These are phyloP conservation scores for Micrastur ruficollis DNA, from an alignment of 2,797 vertebrate species.

Conservation along the genomic window DNA sequence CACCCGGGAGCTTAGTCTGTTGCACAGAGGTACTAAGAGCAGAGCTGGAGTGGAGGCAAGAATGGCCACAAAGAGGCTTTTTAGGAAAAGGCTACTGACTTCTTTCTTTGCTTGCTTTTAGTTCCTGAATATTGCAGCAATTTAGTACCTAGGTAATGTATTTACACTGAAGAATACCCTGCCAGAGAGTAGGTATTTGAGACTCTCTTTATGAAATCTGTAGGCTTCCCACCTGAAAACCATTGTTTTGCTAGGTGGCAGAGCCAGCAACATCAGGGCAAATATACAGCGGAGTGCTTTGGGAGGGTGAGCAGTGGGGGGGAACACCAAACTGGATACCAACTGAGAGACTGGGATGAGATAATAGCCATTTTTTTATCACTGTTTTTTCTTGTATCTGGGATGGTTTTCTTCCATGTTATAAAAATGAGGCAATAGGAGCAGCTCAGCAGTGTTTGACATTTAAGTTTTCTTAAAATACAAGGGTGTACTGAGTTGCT, in stretches of 20 bases:
- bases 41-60: neutral
- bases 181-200: neutral
- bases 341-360: neutral
- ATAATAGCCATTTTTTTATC: neutral
- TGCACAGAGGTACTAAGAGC: neutral
- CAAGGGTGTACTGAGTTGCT: neutral
- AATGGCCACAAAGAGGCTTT: neutral
- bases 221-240: neutral
- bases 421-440: neutral
- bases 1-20: neutral
- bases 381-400: neutral
- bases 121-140: neutral
- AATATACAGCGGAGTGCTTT: rapidly evolving
- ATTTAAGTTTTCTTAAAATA: neutral
- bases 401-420: neutral
- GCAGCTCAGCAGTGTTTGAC: neutral
- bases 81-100: neutral
- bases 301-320: neutral
- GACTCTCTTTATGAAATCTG: neutral
- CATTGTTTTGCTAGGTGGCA: neutral
- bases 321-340: neutral
- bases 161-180: neutral
- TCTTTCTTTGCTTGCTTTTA: neutral
- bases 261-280: neutral
- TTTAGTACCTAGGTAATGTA: rapidly evolving